Evolutionary conservation across 2,888 invertebrate genomes (phyloP), one percentile per base, ranked within the genome.

Genomic region (Dynastes tityus): DNA sequence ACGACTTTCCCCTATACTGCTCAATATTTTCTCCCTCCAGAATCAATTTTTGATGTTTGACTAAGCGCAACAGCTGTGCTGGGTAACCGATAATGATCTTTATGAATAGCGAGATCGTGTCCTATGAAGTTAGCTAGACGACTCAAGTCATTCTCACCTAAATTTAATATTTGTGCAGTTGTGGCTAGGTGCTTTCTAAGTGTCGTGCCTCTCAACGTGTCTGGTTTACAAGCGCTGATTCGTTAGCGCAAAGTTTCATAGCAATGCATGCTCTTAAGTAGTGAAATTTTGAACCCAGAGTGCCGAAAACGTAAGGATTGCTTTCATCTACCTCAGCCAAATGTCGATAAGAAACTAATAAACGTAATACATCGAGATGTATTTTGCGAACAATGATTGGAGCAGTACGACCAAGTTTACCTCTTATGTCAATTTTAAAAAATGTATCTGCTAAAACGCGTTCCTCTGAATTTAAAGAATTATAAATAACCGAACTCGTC

Each of bases 271-370:
- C 67, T 5, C 45, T 1, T 1, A 67, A 67, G 2, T 16, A 22
- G 45, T 27, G 40, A 4, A 22, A 8, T 16, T 40, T 16, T n/a
- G 29, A n/a, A 65, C 5, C 11, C 2, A n/a, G 65, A 1, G 65
- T 40, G 40, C 37, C 65, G 32, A 65, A 65, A n/a, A 65, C 65
- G n/a, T 65, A 65, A 16, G 65, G 65, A 37, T 65, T 65, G 13
- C 11, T 37, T 1, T 8, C 37, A 32, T 32, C n/a, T n/a, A 65
- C 45, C 6, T 27, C 67, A 40, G 22, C 65, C 8, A 2, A 5
- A 16, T 67, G 45, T 13, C 67, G 40, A 11, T 40, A 13, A 2
- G 45, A 45, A 9, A 67, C 13, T 13, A 67, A 16, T 13, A 65
- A 65, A 4, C 45, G 16, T 40, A 67, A 16, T 6, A 67, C 45